phyloP scores from a whole-genome alignment of 1,140 invertebrate genomes.

The Nephila pilipes region DNA sequence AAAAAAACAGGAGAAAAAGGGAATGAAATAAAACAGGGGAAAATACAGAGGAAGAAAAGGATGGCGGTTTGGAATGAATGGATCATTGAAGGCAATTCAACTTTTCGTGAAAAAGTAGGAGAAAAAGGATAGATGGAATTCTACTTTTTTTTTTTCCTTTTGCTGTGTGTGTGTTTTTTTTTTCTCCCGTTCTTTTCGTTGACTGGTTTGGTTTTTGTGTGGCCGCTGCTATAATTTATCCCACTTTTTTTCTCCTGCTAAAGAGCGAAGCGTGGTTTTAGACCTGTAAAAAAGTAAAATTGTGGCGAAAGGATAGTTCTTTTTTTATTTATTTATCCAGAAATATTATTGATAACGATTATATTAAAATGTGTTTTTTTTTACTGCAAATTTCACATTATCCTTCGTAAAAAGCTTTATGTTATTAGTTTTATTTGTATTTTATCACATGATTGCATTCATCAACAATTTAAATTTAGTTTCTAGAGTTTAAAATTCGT shows the following conservation, averaged over 20 bases:
- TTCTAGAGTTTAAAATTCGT: too few relatives aligned
- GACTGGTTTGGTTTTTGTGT: not conserved
- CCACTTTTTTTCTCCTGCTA: not conserved
- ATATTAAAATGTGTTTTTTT: too few relatives aligned
- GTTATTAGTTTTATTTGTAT: too few relatives aligned
- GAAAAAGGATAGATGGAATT: not conserved
- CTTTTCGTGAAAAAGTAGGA: constrained; percentile 2
- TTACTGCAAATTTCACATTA: too few relatives aligned
- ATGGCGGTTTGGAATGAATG: constrained; percentile 36
- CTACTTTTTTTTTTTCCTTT: not conserved
- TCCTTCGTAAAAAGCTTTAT: too few relatives aligned
- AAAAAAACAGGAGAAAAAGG: not conserved
- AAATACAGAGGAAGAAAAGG: constrained; percentile 17
- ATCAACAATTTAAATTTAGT: too few relatives aligned
- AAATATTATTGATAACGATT: too few relatives aligned
- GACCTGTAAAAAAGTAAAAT: not conserved
- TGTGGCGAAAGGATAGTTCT: not conserved
- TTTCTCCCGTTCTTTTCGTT: not conserved
- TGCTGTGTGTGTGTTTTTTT: not conserved
- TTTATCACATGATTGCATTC: too few relatives aligned
- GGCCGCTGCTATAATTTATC: not conserved
- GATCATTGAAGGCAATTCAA: constrained; percentile 54
- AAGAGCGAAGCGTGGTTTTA: not conserved
- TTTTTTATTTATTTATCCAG: not conserved
- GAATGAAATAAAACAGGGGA: constrained; percentile 7